phyloP scores from a whole-genome alignment of 2,113 vertebrate genomes.

The Petaurus breviceps region DNA sequence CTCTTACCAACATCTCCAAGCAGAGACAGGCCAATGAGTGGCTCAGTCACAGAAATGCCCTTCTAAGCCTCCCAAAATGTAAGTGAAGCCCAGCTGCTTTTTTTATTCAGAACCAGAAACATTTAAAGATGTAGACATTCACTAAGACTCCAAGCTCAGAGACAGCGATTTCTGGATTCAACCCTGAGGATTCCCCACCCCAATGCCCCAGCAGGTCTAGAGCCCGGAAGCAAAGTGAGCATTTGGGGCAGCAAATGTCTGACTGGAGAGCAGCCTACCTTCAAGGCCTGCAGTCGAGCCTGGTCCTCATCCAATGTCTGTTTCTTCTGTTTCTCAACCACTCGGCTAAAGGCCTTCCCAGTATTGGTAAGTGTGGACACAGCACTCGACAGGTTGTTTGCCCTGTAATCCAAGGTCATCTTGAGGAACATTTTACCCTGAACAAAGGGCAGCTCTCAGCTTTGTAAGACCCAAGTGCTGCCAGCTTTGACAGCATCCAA shows the following conservation, averaged over 20 bases:
- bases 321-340: constrained; percentile 93
- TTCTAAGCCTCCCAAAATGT: not conserved
- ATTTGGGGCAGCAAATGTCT: too few species aligned
- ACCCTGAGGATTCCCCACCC: not conserved
- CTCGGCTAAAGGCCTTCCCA: constrained; percentile 90
- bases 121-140: not conserved
- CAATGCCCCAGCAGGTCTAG: not conserved
- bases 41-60: too few species aligned
- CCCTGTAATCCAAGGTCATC: constrained; percentile 76
- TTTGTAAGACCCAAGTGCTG: too few species aligned
- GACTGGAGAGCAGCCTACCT: constrained; percentile 81
- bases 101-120: not conserved
- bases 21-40: not conserved
- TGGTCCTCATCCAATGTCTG: constrained; percentile 94
- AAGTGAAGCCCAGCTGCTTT: not conserved
- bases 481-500: too few species aligned
- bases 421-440: not conserved
- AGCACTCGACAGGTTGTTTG: constrained; percentile 91
- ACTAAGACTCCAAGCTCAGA: too few species aligned
- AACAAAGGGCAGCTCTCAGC: not conserved
- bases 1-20: too few species aligned
- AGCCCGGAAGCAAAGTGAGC: not conserved
- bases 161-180: too few species aligned
- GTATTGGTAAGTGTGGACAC: constrained; percentile 92
- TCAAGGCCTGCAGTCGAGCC: constrained; percentile 91